A percentile compares a stretch with the other conserved stretches of the same genome.
phyloP scores from a whole-genome alignment of 2,888 invertebrate genomes.

The Hypselothyrea guttata region DNA sequence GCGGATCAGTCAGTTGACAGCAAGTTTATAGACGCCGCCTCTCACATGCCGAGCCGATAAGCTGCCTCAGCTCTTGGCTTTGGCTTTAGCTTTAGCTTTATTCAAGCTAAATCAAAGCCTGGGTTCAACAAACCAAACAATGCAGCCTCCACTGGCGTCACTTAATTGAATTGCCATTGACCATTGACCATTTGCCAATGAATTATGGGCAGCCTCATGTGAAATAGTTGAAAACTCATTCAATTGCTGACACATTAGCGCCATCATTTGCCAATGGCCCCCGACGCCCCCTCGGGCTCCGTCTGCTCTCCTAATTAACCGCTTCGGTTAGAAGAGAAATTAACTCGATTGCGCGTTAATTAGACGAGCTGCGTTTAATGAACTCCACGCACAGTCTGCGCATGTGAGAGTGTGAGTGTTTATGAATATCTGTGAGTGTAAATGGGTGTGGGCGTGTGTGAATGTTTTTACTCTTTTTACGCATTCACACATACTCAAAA shows the following conservation, averaged over 20 bases:
- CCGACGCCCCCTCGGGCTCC: conserved; percentile 17
- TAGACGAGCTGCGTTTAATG: conserved; percentile 72
- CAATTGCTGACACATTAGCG: conserved; percentile 65
- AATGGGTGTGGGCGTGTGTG: conserved; percentile 29
- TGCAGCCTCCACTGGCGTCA: conserved; percentile 42
- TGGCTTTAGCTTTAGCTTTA: not conserved
- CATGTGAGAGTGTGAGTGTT: conserved; percentile 18
- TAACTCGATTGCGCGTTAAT: conserved; percentile 78
- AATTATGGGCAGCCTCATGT: conserved; percentile 30
- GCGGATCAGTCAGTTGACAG: conserved; percentile 59
- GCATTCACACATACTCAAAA: conserved; percentile 18
- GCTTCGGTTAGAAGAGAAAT: conserved; percentile 72
- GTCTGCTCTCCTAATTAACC: conserved; percentile 70
- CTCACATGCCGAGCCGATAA: conserved; percentile 38
- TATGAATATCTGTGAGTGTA: conserved; percentile 4
- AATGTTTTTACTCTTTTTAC: conserved; percentile 40
- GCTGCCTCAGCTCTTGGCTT: conserved; percentile 9
- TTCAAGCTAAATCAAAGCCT: conserved; percentile 2
- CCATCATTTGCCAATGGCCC: conserved; percentile 57
- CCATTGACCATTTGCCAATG: conserved; percentile 54
- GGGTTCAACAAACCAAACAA: conserved; percentile 71
- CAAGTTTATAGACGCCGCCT: conserved; percentile 41
- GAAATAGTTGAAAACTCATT: conserved; percentile 47
- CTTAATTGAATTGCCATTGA: conserved; percentile 67
- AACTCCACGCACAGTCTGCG: conserved; percentile 46